Percentiles rank a stretch among this genome's conserved stretches.
Evolutionary conservation across 2,888 invertebrate genomes (phyloP).

Genomic region (Ectemnius continuus): DNA sequence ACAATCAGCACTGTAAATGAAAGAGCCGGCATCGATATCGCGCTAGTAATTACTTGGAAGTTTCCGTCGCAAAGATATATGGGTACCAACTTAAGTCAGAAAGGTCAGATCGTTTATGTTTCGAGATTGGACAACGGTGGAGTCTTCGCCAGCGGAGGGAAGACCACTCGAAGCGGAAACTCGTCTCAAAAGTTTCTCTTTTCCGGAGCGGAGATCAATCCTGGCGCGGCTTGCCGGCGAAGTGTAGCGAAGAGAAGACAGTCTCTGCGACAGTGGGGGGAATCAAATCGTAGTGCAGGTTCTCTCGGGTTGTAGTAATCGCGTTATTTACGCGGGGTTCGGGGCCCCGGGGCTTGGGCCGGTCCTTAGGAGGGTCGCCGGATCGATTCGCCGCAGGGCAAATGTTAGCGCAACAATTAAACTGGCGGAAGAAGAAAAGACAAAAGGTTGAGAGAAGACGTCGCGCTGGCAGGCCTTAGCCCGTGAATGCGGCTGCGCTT

Average conservation of each 20-base stretch:
- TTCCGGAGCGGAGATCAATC: not conserved
- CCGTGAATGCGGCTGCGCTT: conserved; percentile 54
- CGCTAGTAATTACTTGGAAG: not conserved
- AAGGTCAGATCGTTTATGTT: conserved; percentile 4
- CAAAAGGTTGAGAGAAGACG: conserved; percentile 42
- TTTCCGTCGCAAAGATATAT: not conserved
- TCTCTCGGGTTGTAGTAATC: conserved; percentile 21
- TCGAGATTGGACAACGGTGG: not conserved
- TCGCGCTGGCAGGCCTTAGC: conserved; percentile 34
- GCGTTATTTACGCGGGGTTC: conserved; percentile 1
- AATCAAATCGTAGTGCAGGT: conserved; percentile 44
- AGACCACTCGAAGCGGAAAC: not conserved
- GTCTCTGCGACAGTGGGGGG: not conserved
- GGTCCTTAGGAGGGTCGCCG: conserved; percentile 5
- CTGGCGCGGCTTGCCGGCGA: no score
- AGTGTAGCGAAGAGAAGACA: not conserved
- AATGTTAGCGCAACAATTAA: conserved; percentile 64
- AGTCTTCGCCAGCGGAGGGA: not conserved
- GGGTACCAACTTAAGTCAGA: not conserved
- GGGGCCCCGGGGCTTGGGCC: conserved; percentile 40
- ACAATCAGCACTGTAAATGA: not conserved
- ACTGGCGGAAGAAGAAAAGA: conserved; percentile 51
- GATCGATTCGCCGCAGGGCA: conserved; percentile 56
- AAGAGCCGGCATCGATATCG: not conserved
- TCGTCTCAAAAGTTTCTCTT: conserved; percentile 4